Base-by-base conservation (phyloP, 2,888 invertebrate genomes). In the Drosophila demipolita region DNA sequence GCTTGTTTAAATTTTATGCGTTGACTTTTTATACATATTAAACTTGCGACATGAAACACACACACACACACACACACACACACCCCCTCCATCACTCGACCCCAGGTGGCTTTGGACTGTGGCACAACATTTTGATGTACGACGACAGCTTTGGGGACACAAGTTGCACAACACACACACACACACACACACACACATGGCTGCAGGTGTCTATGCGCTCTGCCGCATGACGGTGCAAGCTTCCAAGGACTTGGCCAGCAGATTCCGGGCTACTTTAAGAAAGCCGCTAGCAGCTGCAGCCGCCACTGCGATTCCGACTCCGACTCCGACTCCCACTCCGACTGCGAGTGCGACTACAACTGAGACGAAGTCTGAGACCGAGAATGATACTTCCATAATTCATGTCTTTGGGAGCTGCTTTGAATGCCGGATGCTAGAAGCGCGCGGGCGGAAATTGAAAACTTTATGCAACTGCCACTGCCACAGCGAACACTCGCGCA, bases 1-100 rank as follows among this genome's bases (percentile, higher is more conserved):
- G 81, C 84, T 81, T 83, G 84, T 73, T 81, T 66, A 75, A 83
- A 73, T 83, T 86, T 77, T 67, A 77, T 81, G 82, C 73, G 53
- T 62, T 66, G 63, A 50, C 57, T 58, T 67, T 69, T 74, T 64
- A 67, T 69, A 58, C 60, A 76, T 76, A 77, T 72, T 71, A 63
- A 60, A 57, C 73, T 53, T 49, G 40, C 49, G n/a, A 48, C 58
- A 32, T 54, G 32, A n/a, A 2, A 23, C 23, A n/a, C n/a, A n/a
- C n/a, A n/a, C n/a, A n/a, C n/a, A n/a, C n/a, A n/a, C n/a, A n/a
- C n/a, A n/a, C n/a, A n/a, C n/a, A n/a, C n/a, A n/a, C n/a, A n/a
- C n/a, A n/a, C n/a, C n/a, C n/a, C n/a, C n/a, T n/a, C n/a, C n/a
- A n/a, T n/a, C n/a, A 38, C 55, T 55, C 55, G 26, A 38, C 26